A percentile compares a stretch with the other conserved stretches of the same genome.
Evolutionary conservation across 1,140 invertebrate genomes (phyloP).

Genomic region (Habropoda laboriosa): DNA sequence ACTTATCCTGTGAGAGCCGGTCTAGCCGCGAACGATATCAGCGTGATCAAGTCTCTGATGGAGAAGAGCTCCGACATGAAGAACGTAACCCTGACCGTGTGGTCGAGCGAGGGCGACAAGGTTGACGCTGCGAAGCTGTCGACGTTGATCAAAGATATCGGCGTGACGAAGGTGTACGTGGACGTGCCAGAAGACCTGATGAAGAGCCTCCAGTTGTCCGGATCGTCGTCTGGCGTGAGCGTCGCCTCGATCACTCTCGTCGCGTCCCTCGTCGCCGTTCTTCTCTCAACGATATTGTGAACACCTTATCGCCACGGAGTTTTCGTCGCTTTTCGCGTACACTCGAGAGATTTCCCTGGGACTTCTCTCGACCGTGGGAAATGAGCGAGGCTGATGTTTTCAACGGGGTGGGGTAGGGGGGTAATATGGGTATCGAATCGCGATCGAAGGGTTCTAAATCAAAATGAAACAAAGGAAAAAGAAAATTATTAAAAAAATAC

Average conservation of each 20-base stretch:
- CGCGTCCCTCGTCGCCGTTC: constrained; percentile 35
- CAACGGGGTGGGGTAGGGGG: background rate
- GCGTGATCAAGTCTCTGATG: constrained; percentile 82
- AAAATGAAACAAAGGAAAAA: background rate
- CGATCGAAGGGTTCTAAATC: background rate
- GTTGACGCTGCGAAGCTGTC: constrained; percentile 84
- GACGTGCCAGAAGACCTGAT: constrained; percentile 85
- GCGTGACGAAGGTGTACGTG: constrained; percentile 86
- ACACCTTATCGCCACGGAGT: constrained; percentile 21
- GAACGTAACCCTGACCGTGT: constrained; percentile 86
- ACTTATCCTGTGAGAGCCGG: constrained; percentile 92
- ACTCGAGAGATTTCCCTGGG: background rate
- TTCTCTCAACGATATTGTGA: constrained; percentile 54
- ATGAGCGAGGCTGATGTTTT: too few relatives aligned
- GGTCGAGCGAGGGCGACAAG: constrained; percentile 85
- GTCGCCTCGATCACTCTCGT: background rate
- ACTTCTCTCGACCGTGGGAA: background rate
- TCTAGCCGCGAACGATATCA: constrained; percentile 85
- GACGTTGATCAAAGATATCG: constrained; percentile 84
- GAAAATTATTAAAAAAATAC: too few relatives aligned
- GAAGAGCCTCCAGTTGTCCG: constrained; percentile 77
- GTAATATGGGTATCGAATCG: background rate
- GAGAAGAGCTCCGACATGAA: constrained; percentile 74
- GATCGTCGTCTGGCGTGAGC: constrained; percentile 13
- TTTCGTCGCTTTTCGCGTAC: background rate